A percentile compares a stretch with the other conserved stretches of the same genome.
Evolutionary conservation across 37 sponge, comb jelly and placozoan genomes (phyloP).

Genomic region (Hormiphora californensis): DNA sequence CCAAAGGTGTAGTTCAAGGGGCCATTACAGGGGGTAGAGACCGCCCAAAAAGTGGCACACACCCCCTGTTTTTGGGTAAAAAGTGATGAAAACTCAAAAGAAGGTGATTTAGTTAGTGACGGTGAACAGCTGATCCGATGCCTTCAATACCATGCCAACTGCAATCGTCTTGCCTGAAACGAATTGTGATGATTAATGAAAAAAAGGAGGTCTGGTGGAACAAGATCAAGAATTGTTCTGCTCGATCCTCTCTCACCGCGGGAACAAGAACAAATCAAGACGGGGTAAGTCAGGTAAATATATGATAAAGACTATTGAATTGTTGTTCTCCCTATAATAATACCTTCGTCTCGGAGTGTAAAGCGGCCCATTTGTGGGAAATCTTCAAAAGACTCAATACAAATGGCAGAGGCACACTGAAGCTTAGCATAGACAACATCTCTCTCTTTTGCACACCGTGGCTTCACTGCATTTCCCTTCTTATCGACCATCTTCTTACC

Average conservation of each 20-base stretch:
- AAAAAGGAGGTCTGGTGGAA: no score
- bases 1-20: no score
- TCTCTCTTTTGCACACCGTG: slow-evolving; percentile 87
- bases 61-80: no score
- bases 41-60: no score
- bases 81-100: no score
- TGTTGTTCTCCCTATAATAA: background rate
- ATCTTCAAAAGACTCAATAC: slow-evolving; percentile 88
- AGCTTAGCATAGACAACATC: slow-evolving; percentile 73
- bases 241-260: no score
- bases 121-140: background rate
- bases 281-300: background rate
- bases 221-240: no score
- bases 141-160: slow-evolving; percentile 91
- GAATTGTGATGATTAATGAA: background rate
- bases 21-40: no score
- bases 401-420: slow-evolving; percentile 79
- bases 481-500: slow-evolving; percentile 68
- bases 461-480: background rate
- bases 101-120: slow-evolving; percentile 43
- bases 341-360: slow-evolving; percentile 96
- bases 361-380: slow-evolving; percentile 97
- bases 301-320: background rate
- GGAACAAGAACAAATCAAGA: no score
- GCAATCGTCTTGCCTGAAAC: slow-evolving; percentile 87